Evolutionary conservation across 2,113 vertebrate genomes (phyloP).

Genomic region (pig (Sus scrofa)): DNA sequence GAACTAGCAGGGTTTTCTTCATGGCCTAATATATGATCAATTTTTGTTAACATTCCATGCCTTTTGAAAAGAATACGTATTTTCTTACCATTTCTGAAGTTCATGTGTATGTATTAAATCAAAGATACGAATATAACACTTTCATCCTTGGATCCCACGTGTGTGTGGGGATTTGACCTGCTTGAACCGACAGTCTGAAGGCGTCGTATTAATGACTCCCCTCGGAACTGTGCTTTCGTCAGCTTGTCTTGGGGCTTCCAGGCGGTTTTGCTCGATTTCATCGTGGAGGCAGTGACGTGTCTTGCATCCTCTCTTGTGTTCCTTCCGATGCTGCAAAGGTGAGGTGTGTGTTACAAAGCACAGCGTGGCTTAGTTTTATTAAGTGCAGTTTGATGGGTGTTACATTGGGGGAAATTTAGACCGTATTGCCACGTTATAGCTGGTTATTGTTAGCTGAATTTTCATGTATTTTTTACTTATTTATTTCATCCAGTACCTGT

Average conservation of each 20-base stretch:
- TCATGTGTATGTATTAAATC: neutral
- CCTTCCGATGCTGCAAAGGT: neutral
- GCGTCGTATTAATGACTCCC: neutral
- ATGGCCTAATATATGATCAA: neutral
- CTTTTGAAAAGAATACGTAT: neutral
- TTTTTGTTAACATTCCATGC: neutral
- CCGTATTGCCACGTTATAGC: neutral
- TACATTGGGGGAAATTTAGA: neutral
- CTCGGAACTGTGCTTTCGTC: neutral
- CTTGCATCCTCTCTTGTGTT: neutral
- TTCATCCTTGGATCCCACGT: neutral
- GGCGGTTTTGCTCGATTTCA: neutral
- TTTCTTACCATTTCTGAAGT: neutral
- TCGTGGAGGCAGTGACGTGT: neutral
- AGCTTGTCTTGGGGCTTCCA: neutral
- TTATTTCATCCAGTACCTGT: neutral
- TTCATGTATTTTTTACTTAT: neutral
- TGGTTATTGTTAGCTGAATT: neutral
- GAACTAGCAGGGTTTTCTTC: conserved; percentile 33
- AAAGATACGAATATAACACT: neutral
- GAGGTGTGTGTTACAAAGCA: neutral
- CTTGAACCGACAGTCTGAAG: neutral
- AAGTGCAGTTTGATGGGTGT: neutral
- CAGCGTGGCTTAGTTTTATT: neutral
- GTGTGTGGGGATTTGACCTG: neutral